A percentile compares a stretch with the other conserved stretches of the same genome.
These are phyloP conservation scores for Melanerpes aurifrons DNA, from an alignment of 2,113 vertebrate species.

Conservation along the genomic window DNA sequence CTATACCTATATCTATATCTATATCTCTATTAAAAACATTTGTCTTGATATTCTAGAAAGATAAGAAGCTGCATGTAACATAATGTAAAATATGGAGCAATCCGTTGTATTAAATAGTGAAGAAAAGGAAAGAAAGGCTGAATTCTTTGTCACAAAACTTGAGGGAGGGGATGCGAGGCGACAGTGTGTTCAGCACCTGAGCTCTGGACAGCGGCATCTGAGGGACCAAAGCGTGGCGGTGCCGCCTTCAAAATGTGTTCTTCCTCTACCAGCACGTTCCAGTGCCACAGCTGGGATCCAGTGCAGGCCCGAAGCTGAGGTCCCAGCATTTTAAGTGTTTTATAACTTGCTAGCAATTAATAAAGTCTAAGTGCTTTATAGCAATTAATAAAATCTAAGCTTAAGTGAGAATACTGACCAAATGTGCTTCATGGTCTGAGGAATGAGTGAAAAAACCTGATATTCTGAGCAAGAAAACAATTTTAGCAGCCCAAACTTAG, in stretches of 20 bases:
- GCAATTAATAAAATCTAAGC: neutral
- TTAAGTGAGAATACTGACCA: neutral
- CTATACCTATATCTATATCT: too few relatives aligned
- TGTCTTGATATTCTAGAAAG: neutral
- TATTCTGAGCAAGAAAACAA: neutral
- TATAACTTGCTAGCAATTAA: neutral
- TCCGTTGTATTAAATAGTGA: accelerated
- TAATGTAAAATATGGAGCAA: neutral
- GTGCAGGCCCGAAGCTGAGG: neutral
- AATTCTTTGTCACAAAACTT: neutral
- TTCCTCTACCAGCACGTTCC: neutral
- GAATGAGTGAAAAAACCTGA: neutral
- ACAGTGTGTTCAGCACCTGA: slow-evolving; percentile 68
- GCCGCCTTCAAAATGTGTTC: accelerated
- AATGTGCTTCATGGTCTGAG: neutral
- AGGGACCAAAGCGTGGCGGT: accelerated
- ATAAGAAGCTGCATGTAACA: neutral
- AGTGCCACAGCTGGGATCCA: neutral
- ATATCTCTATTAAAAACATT: neutral
- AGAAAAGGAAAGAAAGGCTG: neutral
- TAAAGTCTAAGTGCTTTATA: neutral
- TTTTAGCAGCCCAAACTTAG: neutral
- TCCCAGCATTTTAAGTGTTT: neutral
- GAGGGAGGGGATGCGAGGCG: accelerated
- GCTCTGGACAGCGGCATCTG: slow-evolving; percentile 69